Evolutionary conservation across 2,113 vertebrate genomes (phyloP), one percentile per base, ranked within the genome.

Genomic region (Siphamia tubifer): DNA sequence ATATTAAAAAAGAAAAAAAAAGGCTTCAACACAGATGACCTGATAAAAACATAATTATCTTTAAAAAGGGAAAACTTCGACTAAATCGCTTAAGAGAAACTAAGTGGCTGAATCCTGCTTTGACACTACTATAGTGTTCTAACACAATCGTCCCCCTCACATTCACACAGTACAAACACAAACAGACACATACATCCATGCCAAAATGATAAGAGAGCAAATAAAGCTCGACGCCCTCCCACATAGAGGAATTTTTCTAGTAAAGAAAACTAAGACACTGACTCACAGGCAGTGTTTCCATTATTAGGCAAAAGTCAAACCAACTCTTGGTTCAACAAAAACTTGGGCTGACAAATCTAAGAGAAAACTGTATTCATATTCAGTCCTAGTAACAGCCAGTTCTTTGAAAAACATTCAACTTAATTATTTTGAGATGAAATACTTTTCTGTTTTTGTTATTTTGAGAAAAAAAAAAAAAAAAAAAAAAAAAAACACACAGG

Each of bases 161-260:
- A 55, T 60, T 48, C 62, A 68, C 79, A 68, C 62, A 12, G 25
- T 30, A 72, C 45, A 52, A 47, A 74, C 55, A 66, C 54, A 68
- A 56, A 60, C 38, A 55, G 45, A 73, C 52, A 51, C 48, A 38
- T 4, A 39, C 21, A 42, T 32, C 1, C n/a, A 31, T 60, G 63
- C 74, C 58, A 65, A 54, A 70, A 58, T 39, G 44, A 56, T 62
- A 47, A 56, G 25, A 68, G 61, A 61, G 66, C 51, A 72, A 74
- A 66, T 40, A 1, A 24, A 54, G 28, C 35, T 28, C 4, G 12
- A 43, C 16, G 23, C 39, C 63, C 63, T 79, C 68, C 53, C 52
- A 66, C 53, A 39, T 12, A 54, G n/a, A 45, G 38, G 21, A 68
- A 21, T 16, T 7, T 15, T 43, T 54, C 44, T 51, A 72, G 53